These are phyloP conservation scores for Phrynosoma blainvillii DNA, from an alignment of 2,113 vertebrate genomes.

Conservation along the genomic window DNA sequence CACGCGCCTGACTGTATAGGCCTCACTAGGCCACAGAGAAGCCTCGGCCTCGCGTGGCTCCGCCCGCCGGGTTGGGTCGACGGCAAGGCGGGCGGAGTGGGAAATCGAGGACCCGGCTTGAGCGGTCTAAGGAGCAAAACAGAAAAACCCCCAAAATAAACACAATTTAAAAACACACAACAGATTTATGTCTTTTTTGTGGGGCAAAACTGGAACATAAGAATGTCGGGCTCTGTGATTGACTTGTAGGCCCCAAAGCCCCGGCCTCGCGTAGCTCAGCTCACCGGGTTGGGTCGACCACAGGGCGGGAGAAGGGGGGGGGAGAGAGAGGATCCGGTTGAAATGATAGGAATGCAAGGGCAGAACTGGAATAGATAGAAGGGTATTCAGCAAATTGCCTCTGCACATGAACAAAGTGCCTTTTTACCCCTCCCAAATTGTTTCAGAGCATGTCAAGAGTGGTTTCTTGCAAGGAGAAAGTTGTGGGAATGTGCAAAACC, in stretches of 20 bases:
- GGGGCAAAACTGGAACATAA: too few relatives aligned
- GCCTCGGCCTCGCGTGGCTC: not conserved
- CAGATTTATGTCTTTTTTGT: too few relatives aligned
- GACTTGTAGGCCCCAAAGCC: too few relatives aligned
- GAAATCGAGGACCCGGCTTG: not conserved
- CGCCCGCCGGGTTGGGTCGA: not conserved
- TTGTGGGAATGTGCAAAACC: too few relatives aligned
- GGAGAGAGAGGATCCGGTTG: not conserved
- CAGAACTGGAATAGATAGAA: not conserved
- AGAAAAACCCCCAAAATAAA: not conserved
- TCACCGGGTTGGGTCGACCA: too few relatives aligned
- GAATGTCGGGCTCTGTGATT: too few relatives aligned
- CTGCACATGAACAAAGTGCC: not conserved
- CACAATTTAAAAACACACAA: too few relatives aligned
- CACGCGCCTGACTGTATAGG: not conserved
- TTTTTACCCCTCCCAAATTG: not conserved
- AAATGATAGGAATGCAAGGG: not conserved
- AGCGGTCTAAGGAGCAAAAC: not conserved
- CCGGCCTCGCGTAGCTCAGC: too few relatives aligned
- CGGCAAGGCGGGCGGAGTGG: rapidly evolving
- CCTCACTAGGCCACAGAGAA: not conserved
- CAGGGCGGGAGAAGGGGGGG: not conserved
- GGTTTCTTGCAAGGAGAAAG: too few relatives aligned
- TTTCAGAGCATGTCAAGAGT: too few relatives aligned
- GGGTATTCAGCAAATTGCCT: not conserved